Conservation (phyloP, 2,797 vertebrate species). For the Sternarchorhynchus goeldii region DNA sequence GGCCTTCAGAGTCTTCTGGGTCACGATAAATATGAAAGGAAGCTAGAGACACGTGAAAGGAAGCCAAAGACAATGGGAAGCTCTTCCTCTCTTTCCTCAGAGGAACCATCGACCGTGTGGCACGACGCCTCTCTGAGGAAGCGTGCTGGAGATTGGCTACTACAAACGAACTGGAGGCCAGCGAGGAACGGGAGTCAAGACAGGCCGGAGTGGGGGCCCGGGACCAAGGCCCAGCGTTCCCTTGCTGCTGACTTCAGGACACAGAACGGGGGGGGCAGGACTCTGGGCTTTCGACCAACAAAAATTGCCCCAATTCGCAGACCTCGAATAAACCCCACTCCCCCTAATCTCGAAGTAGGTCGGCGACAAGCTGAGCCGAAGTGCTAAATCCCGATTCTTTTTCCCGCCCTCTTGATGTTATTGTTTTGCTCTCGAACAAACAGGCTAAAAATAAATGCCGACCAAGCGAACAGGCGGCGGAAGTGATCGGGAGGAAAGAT, state of each 20-base stretch:
- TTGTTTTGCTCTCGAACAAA: not conserved
- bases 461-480: constrained; percentile 4
- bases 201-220: not conserved
- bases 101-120: constrained; percentile 14
- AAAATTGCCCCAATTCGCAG: constrained; percentile 68
- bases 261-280: constrained; percentile 15
- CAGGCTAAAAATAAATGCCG: constrained; percentile 56
- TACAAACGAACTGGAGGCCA: constrained; percentile 18
- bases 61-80: not conserved
- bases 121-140: constrained; percentile 19
- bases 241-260: constrained; percentile 9
- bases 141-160: constrained; percentile 4
- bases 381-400: no score
- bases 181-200: not conserved
- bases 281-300: constrained; percentile 7
- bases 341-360: constrained; percentile 67
- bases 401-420: not conserved
- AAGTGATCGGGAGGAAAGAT: not conserved
- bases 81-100: not conserved
- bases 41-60: no score
- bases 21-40: no score
- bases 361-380: constrained; percentile 66
- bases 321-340: constrained; percentile 56
- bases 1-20: not conserved
- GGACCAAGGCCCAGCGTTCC: not conserved